phyloP scores from a whole-genome alignment of 2,888 invertebrate genomes.

The Lycaena phlaeas region DNA sequence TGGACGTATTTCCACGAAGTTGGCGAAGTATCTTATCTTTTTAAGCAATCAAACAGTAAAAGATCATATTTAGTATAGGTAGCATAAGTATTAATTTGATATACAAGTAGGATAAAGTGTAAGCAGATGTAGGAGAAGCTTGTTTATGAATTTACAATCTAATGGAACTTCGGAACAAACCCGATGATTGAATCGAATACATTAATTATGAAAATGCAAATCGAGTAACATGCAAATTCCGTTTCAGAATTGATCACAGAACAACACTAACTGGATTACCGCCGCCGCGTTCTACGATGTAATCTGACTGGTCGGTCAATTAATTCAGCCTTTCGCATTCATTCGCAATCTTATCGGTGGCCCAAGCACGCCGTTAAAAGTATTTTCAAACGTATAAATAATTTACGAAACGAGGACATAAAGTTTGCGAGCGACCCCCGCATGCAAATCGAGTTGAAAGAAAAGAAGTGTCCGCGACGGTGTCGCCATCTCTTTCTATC shows the following conservation, averaged over 20 bases:
- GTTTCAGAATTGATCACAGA: slow-evolving; percentile 31
- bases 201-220: slow-evolving; percentile 18
- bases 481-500: slow-evolving; percentile 48
- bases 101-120: no score
- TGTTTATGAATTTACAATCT: slow-evolving; percentile 8
- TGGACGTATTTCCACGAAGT: no score
- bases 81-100: no score
- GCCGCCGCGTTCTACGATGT: slow-evolving; percentile 33
- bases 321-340: slow-evolving; percentile 41
- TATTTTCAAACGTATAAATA: slow-evolving; percentile 70
- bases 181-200: slow-evolving; percentile 14
- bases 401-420: slow-evolving; percentile 71
- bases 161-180: slow-evolving; percentile 9
- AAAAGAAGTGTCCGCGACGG: slow-evolving; percentile 59
- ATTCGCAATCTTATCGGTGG: slow-evolving; percentile 58
- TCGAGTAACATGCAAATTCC: slow-evolving; percentile 20
- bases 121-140: no score
- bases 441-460: slow-evolving; percentile 70
- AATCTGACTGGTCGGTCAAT: slow-evolving; percentile 53
- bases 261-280: slow-evolving; percentile 37
- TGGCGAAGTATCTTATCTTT: no score
- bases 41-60: no score
- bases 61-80: no score
- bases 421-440: slow-evolving; percentile 67
- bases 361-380: slow-evolving; percentile 61